Evolutionary conservation across 2,797 vertebrate species (phyloP).

Genomic region (Anas acuta): DNA sequence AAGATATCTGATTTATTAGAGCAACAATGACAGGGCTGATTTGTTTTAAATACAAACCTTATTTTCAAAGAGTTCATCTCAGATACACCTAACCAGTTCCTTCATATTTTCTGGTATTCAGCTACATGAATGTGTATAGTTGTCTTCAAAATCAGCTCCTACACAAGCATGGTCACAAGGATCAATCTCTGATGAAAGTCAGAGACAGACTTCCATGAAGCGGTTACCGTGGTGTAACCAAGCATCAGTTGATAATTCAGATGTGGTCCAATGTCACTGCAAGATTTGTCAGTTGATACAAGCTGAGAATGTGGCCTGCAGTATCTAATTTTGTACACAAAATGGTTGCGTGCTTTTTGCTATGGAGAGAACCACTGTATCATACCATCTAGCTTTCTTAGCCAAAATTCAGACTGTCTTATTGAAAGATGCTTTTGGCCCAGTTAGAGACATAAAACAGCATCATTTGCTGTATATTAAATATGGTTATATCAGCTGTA

Average conservation of each 20-base stretch:
- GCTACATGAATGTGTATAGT: background rate
- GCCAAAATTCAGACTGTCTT: background rate
- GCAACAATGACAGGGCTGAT: background rate
- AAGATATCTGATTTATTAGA: background rate
- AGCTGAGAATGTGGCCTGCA: background rate
- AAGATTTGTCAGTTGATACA: background rate
- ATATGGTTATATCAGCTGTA: background rate
- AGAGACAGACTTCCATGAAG: slow-evolving; percentile 2
- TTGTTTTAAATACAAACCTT: background rate
- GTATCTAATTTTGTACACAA: background rate
- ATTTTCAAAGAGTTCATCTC: background rate
- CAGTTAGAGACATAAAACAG: background rate
- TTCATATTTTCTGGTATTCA: background rate
- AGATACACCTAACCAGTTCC: background rate
- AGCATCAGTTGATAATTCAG: background rate
- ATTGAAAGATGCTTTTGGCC: background rate
- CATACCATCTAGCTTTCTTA: background rate
- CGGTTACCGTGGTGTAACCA: background rate
- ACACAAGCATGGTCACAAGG: background rate
- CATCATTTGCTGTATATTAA: background rate
- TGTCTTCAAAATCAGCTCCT: slow-evolving; percentile 1
- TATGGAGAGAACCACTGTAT: background rate
- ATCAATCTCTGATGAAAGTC: background rate
- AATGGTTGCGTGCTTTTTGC: background rate
- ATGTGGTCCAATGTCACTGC: background rate